Evolutionary conservation across 1,140 invertebrate genomes (phyloP).

Genomic region (Lysiphlebus fabarum): DNA sequence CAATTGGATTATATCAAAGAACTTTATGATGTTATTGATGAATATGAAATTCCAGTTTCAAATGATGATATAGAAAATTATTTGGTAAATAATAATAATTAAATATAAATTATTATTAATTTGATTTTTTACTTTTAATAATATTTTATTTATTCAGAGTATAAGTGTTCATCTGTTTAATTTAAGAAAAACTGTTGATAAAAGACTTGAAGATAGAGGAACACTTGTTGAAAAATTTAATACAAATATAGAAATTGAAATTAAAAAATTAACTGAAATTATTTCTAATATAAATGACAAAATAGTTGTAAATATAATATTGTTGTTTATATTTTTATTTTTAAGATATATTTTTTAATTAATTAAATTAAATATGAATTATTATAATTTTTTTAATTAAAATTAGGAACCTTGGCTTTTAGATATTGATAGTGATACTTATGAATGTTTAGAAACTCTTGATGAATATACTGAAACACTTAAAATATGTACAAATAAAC

Average conservation of each 20-base stretch:
- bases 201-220: conserved; percentile 55
- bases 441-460: conserved; percentile 62
- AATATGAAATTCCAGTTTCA: conserved; percentile 65
- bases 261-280: conserved; percentile 63
- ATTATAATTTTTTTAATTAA: conserved; percentile 38
- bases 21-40: conserved; percentile 69
- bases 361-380: conserved; percentile 1
- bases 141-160: conserved; percentile 29
- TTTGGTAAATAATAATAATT: conserved; percentile 47
- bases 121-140: background rate
- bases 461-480: conserved; percentile 63
- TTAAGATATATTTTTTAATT: background rate
- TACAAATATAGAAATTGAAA: conserved; percentile 62
- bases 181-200: conserved; percentile 55
- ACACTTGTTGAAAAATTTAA: conserved; percentile 60
- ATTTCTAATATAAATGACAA: conserved; percentile 66
- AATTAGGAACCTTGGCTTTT: conserved; percentile 74
- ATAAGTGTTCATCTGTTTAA: conserved; percentile 40
- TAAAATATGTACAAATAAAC: conserved; percentile 59
- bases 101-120: conserved; percentile 15
- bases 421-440: conserved; percentile 66
- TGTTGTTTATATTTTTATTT: background rate
- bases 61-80: conserved; percentile 63
- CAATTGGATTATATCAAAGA: conserved; percentile 69
- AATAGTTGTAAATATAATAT: conserved; percentile 52